A percentile compares a stretch with the other conserved stretches of the same genome.
Conservation (phyloP, 2,888 invertebrate species). For the Chrysotoxum bicinctum region DNA sequence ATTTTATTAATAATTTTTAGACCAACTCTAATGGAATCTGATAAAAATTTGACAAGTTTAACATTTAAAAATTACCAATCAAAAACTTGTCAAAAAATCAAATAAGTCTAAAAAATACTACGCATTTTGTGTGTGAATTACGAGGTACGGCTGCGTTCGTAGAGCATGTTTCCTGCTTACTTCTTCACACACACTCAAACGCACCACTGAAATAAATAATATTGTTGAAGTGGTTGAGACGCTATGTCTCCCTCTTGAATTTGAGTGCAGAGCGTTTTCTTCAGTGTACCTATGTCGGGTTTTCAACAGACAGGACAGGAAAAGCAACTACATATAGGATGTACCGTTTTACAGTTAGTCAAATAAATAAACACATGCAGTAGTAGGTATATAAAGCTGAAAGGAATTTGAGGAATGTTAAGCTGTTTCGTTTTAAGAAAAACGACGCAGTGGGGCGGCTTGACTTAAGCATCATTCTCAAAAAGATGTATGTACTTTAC, state of each 20-base stretch:
- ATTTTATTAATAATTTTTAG: too few species aligned
- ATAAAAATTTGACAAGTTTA: too few species aligned
- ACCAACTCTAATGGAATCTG: too few species aligned
- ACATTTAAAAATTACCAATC: too few species aligned
- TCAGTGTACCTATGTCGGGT: too few species aligned
- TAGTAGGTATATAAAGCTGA: background rate
- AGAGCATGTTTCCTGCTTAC: constrained; percentile 41
- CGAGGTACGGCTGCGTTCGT: constrained; percentile 37
- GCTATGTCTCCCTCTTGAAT: constrained; percentile 11
- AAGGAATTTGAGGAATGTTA: constrained; percentile 4
- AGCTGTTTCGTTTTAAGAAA: background rate
- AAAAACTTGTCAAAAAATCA: too few species aligned
- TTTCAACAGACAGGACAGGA: background rate
- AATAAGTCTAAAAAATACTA: too few species aligned
- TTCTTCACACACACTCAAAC: background rate
- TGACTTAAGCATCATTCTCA: background rate
- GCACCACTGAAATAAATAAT: background rate
- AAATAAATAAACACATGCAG: background rate
- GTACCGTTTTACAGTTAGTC: constrained; percentile 1
- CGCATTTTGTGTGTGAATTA: background rate
- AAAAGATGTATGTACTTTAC: background rate
- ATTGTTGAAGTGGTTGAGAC: constrained; percentile 6
- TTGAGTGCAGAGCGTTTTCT: background rate
- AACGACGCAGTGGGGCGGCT: background rate
- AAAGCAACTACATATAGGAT: background rate